A percentile compares a stretch with the other conserved stretches of the same genome.
Conservation (phyloP, 2,113 vertebrate species). For the Cyanoramphus novaezelandiae region DNA sequence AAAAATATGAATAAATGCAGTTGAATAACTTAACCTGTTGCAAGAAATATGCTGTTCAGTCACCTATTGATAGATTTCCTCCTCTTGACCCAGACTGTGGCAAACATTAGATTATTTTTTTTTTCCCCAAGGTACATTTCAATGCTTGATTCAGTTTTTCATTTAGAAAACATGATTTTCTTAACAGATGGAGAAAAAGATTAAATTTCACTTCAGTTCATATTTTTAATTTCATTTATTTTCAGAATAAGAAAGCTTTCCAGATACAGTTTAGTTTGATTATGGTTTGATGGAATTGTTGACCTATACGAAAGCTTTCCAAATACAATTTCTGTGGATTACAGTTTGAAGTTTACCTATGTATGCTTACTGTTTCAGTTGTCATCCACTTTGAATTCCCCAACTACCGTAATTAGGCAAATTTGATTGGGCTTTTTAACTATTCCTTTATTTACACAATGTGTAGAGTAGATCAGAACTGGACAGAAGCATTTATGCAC, state of each 20-base stretch:
- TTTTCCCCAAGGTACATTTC: neutral
- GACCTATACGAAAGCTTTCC: neutral
- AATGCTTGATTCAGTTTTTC: neutral
- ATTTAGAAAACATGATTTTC: neutral
- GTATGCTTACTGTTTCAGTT: neutral
- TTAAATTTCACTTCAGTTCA: neutral
- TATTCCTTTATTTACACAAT: neutral
- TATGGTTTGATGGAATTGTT: neutral
- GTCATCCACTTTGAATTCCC: neutral
- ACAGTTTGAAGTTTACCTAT: neutral
- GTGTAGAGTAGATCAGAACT: neutral
- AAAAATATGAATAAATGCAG: neutral
- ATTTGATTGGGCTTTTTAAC: neutral
- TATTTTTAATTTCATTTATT: neutral
- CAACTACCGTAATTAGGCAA: neutral
- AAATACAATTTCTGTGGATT: neutral
- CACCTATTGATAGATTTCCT: neutral
- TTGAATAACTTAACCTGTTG: neutral
- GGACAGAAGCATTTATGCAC: neutral
- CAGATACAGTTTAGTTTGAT: neutral
- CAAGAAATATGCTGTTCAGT: neutral
- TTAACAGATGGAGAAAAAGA: neutral
- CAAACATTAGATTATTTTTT: neutral
- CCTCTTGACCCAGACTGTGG: neutral
- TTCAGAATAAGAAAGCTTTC: neutral